A percentile compares a stretch with the other conserved stretches of the same genome.
These are phyloP conservation scores for Artemisiospiza belli DNA, from an alignment of 2,113 vertebrate species.

Conservation along the genomic window DNA sequence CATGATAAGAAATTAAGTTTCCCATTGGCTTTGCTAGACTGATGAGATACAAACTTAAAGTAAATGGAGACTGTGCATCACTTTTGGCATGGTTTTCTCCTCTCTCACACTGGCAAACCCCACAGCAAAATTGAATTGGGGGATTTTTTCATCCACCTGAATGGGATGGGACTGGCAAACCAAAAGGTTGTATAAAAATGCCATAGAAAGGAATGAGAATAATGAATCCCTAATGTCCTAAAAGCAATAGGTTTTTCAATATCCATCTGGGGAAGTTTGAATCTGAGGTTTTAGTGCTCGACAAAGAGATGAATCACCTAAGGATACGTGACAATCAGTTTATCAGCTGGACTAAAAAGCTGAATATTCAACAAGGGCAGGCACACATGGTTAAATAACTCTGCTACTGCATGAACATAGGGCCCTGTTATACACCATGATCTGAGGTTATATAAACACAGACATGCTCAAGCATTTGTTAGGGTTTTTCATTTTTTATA, in stretches of 20 bases:
- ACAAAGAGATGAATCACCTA: background rate
- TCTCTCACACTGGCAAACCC: background rate
- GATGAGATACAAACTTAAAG: background rate
- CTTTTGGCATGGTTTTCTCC: background rate
- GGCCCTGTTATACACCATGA: background rate
- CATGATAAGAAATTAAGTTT: slow-evolving; percentile 7
- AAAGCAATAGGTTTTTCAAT: background rate
- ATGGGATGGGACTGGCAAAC: background rate
- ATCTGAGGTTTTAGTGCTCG: background rate
- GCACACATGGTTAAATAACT: background rate
- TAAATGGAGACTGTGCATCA: background rate
- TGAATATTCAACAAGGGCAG: background rate
- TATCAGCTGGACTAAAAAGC: background rate
- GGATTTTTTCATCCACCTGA: rapidly evolving
- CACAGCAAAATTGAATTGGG: background rate
- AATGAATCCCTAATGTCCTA: background rate
- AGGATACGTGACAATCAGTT: background rate
- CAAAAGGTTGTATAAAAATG: background rate
- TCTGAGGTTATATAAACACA: slow-evolving; percentile 11
- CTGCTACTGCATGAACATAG: background rate
- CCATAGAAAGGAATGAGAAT: background rate
- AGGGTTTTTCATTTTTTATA: slow-evolving; percentile 13
- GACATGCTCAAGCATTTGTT: background rate
- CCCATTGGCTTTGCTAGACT: background rate
- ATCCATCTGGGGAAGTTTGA: background rate